Conservation (phyloP, 1,140 invertebrate species). For the Lycorma delicatula region DNA sequence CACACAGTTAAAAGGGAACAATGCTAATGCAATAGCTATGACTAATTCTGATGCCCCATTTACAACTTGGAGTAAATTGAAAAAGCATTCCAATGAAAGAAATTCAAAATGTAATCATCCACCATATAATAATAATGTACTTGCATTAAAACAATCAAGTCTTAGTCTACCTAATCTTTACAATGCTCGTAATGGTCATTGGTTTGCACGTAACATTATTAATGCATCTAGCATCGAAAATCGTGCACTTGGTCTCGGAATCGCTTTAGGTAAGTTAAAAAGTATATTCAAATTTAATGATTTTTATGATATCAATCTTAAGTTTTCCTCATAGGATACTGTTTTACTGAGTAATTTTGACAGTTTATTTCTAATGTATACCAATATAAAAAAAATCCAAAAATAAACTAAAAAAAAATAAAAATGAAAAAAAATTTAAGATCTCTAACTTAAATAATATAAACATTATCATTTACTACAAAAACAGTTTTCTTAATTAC, state of each 20-base stretch:
- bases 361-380: too few relatives aligned
- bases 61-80: constrained; percentile 76
- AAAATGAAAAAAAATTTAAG: too few relatives aligned
- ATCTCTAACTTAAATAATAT: too few relatives aligned
- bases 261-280: too few relatives aligned
- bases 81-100: constrained; percentile 5
- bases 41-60: constrained; percentile 70
- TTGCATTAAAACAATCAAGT: constrained; percentile 8
- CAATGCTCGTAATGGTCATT: constrained; percentile 29
- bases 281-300: too few relatives aligned
- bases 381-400: too few relatives aligned
- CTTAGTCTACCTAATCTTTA: constrained; percentile 56
- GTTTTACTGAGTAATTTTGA: too few relatives aligned
- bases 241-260: not conserved
- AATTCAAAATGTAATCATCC: constrained; percentile 4
- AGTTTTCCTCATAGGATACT: too few relatives aligned
- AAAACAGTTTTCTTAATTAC: too few relatives aligned
- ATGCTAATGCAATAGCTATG: constrained; percentile 48
- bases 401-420: too few relatives aligned
- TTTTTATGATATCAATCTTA: too few relatives aligned
- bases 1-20: constrained; percentile 41
- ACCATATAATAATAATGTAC: not conserved
- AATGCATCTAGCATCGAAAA: not conserved
- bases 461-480: too few relatives aligned
- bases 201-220: not conserved